Evolutionary conservation across 2,888 invertebrate species (phyloP), one percentile per base, ranked within the genome.

Genomic region (Agrochola litura): DNA sequence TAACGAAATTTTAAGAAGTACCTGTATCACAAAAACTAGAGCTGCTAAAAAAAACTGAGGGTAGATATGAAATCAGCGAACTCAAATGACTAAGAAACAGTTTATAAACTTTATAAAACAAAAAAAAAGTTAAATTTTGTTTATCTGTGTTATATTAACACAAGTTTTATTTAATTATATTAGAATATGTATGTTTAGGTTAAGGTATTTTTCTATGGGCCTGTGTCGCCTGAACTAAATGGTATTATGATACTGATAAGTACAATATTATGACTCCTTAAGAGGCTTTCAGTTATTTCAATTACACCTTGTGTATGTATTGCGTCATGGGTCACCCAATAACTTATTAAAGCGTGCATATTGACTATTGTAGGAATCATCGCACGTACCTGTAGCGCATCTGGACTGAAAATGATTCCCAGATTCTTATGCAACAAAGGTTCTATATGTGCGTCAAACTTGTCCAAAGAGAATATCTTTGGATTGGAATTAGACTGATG

Each of bases 401-500:
- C 95, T 22, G 96, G 96, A 71, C 90, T 93, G 77, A 96, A 96
- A 87, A 94, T 94, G 1, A 96, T 94, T 60, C 93, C 93, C 76
- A 96, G 88, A 77, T 92, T 92, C 83, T 95, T 96, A 83, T 96
- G 96, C 80, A 94, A 84, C 68, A 96, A 88, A 8, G 96, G 96
- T 85, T 96, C 96, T 83, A 96, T 95, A 76, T 94, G 93, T 1
- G 95, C 93, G 54, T 96, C 91, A 84, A 94, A 95, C 87, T 95
- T 96, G 79, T 96, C 95, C 77, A 96, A 91, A 19, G 93, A 94
- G 88, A 96, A 96, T 82, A 95, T 95, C 25, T 92, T 87, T 52
- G 86, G 79, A 82, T 90, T 92, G 2, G 95, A 91, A 86, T 96
- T 95, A 0, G 90, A 73, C 81, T 96, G 95, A 84, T 95, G 95